These are phyloP conservation scores for Dynastes maya DNA, from an alignment of 2,888 invertebrate genomes.

Conservation along the genomic window DNA sequence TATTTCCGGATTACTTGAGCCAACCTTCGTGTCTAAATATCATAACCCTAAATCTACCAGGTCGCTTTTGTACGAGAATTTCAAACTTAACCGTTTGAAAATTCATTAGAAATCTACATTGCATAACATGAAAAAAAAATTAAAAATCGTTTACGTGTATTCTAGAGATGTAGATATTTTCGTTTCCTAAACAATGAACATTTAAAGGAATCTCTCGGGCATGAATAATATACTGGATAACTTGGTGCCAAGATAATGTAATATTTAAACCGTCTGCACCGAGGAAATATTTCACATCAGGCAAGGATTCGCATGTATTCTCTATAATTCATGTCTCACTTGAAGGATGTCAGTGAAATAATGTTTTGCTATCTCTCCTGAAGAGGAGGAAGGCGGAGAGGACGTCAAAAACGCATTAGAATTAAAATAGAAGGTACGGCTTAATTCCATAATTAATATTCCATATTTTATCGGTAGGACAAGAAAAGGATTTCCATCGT, in stretches of 20 bases:
- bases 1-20: no score
- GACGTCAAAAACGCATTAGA: background rate
- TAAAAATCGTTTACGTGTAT: background rate
- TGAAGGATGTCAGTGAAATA: no score
- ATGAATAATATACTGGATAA: background rate
- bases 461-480: background rate
- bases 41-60: no score
- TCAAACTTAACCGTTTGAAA: no score
- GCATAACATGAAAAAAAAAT: no score
- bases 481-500: background rate
- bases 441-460: background rate
- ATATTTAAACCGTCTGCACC: conserved; percentile 10
- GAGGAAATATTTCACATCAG: background rate
- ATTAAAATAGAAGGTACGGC: background rate
- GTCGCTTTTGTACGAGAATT: no score
- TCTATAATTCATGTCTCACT: no score
- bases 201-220: background rate
- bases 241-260: conserved; percentile 7
- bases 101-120: no score
- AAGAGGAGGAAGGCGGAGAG: background rate
- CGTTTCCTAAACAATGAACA: background rate
- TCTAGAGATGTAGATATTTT: background rate
- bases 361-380: background rate
- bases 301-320: background rate
- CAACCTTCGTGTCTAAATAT: no score